Percentiles rank a stretch among this genome's conserved stretches.
These are phyloP conservation scores for Stegodyphus dumicola DNA, from an alignment of 1,140 invertebrate species.

Conservation along the genomic window DNA sequence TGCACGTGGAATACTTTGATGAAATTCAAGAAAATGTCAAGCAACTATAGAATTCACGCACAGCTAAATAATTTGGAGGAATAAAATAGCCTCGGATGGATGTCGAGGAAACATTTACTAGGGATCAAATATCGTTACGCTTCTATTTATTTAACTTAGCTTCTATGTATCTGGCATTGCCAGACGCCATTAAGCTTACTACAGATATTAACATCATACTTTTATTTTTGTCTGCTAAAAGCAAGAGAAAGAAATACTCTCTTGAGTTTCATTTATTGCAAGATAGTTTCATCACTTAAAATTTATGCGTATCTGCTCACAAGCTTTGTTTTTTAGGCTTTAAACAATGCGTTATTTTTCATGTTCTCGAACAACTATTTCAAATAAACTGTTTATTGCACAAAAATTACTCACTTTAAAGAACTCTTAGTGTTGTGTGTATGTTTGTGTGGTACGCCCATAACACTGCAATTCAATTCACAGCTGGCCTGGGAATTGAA, in stretches of 20 bases:
- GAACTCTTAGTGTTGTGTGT: conserved; percentile 39
- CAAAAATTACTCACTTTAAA: conserved; percentile 27
- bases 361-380: background rate
- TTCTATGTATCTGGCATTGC: background rate
- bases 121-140: conserved; percentile 43
- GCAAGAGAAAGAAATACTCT: too few relatives aligned
- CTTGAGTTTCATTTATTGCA: too few relatives aligned
- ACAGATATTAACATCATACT: background rate
- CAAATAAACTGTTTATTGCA: conserved; percentile 1
- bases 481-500: conserved; percentile 54
- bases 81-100: conserved; percentile 27
- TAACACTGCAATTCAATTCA: conserved; percentile 31
- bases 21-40: conserved; percentile 17
- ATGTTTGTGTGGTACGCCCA: conserved; percentile 15
- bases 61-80: conserved; percentile 16
- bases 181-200: background rate
- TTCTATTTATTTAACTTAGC: conserved; percentile 9
- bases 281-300: too few relatives aligned
- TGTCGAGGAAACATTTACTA: conserved; percentile 38
- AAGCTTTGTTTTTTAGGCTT: background rate
- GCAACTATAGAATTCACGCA: conserved; percentile 34
- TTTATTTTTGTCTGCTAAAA: background rate
- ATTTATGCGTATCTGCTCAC: background rate
- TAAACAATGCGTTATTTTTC: background rate
- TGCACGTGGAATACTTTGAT: conserved; percentile 34